A percentile compares a stretch with the other conserved stretches of the same genome.
phyloP scores from a whole-genome alignment of 2,797 vertebrate species.

The Manis pentadactyla region DNA sequence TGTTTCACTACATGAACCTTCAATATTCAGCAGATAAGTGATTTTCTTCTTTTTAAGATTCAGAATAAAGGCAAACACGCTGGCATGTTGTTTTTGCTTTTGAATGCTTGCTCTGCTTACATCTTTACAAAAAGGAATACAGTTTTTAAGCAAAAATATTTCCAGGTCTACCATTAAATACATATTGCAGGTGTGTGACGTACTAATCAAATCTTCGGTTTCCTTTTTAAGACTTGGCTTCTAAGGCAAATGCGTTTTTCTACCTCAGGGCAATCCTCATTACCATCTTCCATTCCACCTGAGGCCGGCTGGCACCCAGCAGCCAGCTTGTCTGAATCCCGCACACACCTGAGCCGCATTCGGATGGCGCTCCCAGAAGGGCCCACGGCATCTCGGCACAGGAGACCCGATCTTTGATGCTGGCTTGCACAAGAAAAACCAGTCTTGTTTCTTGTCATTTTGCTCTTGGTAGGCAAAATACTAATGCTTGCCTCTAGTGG shows the following conservation, averaged over 20 bases:
- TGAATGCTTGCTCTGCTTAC: conserved; percentile 10
- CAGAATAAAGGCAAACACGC: background rate
- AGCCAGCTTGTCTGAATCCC: background rate
- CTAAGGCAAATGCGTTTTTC: background rate
- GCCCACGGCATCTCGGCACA: background rate
- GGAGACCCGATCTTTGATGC: background rate
- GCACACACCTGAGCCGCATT: background rate
- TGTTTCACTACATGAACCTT: conserved; percentile 39
- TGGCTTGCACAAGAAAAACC: background rate
- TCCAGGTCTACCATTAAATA: background rate
- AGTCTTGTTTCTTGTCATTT: background rate
- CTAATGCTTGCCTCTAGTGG: background rate
- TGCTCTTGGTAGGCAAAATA: conserved; percentile 7
- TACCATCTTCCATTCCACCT: background rate
- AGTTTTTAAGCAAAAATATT: conserved; percentile 31
- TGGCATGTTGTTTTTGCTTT: background rate
- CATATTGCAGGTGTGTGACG: background rate
- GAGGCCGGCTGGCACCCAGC: background rate
- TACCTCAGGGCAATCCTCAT: background rate
- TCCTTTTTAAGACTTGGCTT: conserved; percentile 3
- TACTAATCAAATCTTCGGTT: background rate
- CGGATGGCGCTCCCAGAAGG: background rate
- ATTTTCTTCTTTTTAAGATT: conserved; percentile 18
- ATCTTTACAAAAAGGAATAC: background rate
- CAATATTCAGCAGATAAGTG: background rate